Percentiles rank a stretch among this genome's conserved stretches.
Conservation (phyloP, 30 jellyfish, hydroid and myxozoan species). For the Sanderia malayensis region DNA sequence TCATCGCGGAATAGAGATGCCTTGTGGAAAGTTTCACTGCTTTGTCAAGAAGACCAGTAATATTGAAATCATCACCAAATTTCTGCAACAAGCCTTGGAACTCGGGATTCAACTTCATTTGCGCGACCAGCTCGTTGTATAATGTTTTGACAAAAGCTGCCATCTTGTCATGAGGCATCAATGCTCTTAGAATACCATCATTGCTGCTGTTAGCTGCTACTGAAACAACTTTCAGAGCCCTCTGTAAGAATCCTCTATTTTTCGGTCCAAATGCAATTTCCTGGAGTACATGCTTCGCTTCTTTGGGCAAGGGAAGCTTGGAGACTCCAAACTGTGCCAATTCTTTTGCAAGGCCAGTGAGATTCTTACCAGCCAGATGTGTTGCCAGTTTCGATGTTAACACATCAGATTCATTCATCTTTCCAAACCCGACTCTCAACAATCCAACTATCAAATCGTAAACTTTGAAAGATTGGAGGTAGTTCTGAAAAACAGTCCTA, state of each 20-base stretch:
- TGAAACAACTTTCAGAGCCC: background rate
- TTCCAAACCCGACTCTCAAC: background rate
- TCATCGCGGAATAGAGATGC: background rate
- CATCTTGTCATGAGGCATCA: background rate
- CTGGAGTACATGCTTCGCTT: background rate
- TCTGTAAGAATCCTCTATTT: slow-evolving; percentile 1
- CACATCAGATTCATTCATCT: background rate
- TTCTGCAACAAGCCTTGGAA: background rate
- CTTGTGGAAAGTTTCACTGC: background rate
- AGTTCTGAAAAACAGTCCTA: background rate
- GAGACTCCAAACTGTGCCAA: background rate
- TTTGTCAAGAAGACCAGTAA: background rate
- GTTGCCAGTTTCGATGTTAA: background rate
- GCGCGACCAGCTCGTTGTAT: background rate
- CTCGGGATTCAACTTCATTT: background rate
- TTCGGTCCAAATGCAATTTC: background rate
- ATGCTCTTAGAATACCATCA: background rate
- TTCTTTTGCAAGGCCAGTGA: slow-evolving; percentile 16
- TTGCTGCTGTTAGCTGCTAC: background rate
- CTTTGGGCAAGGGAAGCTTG: background rate
- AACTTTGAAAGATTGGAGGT: background rate
- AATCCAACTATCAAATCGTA: background rate
- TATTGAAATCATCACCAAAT: background rate
- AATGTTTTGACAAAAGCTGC: slow-evolving; percentile 1
- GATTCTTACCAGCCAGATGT: background rate